Evolutionary conservation across 2,113 vertebrate genomes (phyloP).

Genomic region (Labeo rohita): DNA sequence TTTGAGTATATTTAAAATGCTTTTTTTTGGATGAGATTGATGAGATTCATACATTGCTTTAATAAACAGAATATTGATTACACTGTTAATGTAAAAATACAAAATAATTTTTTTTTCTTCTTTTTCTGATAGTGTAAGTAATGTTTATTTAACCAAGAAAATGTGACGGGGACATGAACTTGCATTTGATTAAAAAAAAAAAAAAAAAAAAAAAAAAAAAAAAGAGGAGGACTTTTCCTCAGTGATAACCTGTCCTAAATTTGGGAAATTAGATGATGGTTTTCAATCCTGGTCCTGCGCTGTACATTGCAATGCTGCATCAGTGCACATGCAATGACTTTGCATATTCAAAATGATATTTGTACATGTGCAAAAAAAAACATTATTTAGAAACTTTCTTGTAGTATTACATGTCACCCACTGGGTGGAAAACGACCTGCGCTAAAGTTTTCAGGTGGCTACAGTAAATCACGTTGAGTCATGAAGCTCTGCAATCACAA

Average conservation of each 20-base stretch:
- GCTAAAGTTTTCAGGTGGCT: background rate
- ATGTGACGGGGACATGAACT: too few relatives aligned
- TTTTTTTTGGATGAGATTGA: too few relatives aligned
- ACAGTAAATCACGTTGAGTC: slow-evolving; percentile 42
- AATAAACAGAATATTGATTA: too few relatives aligned
- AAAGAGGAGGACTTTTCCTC: too few relatives aligned
- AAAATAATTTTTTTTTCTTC: too few relatives aligned
- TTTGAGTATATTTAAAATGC: too few relatives aligned
- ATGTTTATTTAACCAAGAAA: too few relatives aligned
- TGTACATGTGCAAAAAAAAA: background rate
- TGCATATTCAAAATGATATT: background rate
- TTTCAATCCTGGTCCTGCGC: background rate
- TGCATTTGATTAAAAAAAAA: too few relatives aligned
- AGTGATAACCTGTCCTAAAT: background rate
- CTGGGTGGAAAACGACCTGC: background rate
- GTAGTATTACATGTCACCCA: background rate
- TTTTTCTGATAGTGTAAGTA: too few relatives aligned
- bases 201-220: too few relatives aligned
- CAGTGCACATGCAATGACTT: background rate
- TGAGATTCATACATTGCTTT: too few relatives aligned
- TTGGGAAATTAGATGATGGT: background rate
- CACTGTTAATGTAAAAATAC: too few relatives aligned
- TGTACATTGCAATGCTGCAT: background rate
- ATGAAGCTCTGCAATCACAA: slow-evolving; percentile 53
- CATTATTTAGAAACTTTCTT: background rate